phyloP scores from a whole-genome alignment of 2,113 vertebrate genomes.

The Typhlomys cinereus region DNA sequence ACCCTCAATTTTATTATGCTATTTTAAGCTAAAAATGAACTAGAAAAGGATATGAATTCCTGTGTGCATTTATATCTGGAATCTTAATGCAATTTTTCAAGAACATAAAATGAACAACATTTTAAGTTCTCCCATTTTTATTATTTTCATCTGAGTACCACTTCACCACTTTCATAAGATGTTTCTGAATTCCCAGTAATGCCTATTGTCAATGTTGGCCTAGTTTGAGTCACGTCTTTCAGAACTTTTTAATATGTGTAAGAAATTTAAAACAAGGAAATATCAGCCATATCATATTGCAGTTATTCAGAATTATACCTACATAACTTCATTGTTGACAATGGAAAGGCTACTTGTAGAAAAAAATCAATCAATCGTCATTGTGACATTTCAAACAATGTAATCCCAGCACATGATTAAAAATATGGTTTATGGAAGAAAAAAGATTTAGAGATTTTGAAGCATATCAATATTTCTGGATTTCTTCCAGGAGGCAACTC shows the following conservation, averaged over 20 bases:
- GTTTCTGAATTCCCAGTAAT: not conserved
- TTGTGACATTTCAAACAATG: conserved; percentile 28
- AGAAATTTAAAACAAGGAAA: not conserved
- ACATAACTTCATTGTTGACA: not conserved
- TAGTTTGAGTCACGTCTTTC: not conserved
- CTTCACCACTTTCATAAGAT: not conserved
- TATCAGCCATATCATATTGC: not conserved
- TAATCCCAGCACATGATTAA: not conserved
- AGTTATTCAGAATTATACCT: not conserved
- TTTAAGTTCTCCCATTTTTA: not conserved
- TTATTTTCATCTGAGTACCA: not conserved
- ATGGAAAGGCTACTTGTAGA: not conserved
- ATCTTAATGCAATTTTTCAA: not conserved
- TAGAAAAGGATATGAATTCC: not conserved
- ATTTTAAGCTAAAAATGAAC: not conserved
- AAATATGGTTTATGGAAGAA: not conserved
- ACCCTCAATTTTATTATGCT: not conserved
- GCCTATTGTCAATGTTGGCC: not conserved
- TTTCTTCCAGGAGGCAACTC: conserved; percentile 32
- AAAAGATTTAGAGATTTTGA: conserved; percentile 33
- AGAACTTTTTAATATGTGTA: not conserved
- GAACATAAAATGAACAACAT: not conserved
- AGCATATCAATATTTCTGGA: not conserved
- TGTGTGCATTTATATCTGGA: not conserved
- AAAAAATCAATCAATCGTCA: conserved; percentile 25